Percentiles rank a stretch among this genome's conserved stretches.
Evolutionary conservation across 2,888 invertebrate genomes (phyloP).

Genomic region (Ditula angustiorana): DNA sequence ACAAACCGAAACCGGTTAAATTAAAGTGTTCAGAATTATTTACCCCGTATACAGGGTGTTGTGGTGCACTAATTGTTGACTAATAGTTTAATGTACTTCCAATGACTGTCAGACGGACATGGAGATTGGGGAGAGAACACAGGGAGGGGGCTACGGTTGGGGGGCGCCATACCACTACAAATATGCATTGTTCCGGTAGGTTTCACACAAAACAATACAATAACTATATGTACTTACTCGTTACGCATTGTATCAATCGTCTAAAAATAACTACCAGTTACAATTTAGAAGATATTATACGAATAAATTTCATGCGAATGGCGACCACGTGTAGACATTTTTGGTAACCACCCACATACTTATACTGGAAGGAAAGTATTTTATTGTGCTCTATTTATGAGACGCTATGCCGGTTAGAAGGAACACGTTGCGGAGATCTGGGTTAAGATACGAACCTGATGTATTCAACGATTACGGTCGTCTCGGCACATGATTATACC

Average conservation of each 20-base stretch:
- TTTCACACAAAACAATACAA: conserved; percentile 37
- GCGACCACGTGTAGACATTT: conserved; percentile 32
- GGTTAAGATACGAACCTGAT: conserved; percentile 48
- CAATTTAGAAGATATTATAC: background rate
- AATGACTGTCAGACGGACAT: conserved; percentile 60
- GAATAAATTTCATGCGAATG: conserved; percentile 23
- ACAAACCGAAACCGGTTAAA: background rate
- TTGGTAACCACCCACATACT: conserved; percentile 36
- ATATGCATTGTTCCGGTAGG: conserved; percentile 34
- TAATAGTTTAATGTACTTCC: conserved; percentile 78
- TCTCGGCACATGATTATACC: conserved; percentile 50
- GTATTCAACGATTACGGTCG: conserved; percentile 48
- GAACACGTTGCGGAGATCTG: conserved; percentile 54
- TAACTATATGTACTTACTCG: background rate
- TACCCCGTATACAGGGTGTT: conserved; percentile 45
- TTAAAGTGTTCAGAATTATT: background rate
- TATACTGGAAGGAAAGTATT: conserved; percentile 44
- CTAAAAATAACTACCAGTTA: conserved; percentile 12
- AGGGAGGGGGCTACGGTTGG: conserved; percentile 52
- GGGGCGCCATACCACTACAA: conserved; percentile 38
- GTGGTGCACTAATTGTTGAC: conserved; percentile 68
- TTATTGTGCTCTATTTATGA: conserved; percentile 63
- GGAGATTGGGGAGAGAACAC: conserved; percentile 38
- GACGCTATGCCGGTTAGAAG: conserved; percentile 53
- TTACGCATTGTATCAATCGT: background rate